Percentiles rank a stretch among this genome's conserved stretches.
These are phyloP conservation scores for Lysandra coridon DNA, from an alignment of 2,888 invertebrate species.

Conservation along the genomic window DNA sequence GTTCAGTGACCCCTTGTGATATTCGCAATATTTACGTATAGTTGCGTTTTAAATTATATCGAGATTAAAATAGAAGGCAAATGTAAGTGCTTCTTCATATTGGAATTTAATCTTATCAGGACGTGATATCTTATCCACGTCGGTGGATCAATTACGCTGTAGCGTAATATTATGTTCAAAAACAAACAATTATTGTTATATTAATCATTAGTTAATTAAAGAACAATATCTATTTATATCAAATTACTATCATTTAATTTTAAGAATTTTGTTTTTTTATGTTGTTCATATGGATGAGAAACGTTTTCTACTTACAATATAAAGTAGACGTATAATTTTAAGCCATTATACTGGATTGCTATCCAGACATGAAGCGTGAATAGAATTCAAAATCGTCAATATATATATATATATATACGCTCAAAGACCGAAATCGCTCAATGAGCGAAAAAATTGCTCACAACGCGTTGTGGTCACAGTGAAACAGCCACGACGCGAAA, in stretches of 20 bases:
- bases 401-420: too few relatives aligned
- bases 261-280: not conserved
- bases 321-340: not conserved
- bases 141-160: not conserved
- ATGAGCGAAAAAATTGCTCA: too few relatives aligned
- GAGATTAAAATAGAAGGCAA: not conserved
- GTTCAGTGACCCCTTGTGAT: not conserved
- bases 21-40: slow-evolving; percentile 9
- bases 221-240: not conserved
- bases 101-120: not conserved
- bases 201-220: not conserved
- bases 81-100: not conserved
- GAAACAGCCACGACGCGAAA: too few relatives aligned
- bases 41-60: not conserved
- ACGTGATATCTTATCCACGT: not conserved
- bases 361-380: not conserved
- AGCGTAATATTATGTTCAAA: not conserved
- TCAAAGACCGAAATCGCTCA: too few relatives aligned
- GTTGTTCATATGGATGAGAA: not conserved
- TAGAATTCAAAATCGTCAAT: not conserved
- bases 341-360: not conserved
- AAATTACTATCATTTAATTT: not conserved
- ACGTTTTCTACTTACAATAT: not conserved
- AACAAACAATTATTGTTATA: not conserved
- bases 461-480: too few relatives aligned